Percentiles rank a stretch among this genome's conserved stretches.
These are phyloP conservation scores for Lochmaea capreae DNA, from an alignment of 2,888 invertebrate species.

Conservation along the genomic window DNA sequence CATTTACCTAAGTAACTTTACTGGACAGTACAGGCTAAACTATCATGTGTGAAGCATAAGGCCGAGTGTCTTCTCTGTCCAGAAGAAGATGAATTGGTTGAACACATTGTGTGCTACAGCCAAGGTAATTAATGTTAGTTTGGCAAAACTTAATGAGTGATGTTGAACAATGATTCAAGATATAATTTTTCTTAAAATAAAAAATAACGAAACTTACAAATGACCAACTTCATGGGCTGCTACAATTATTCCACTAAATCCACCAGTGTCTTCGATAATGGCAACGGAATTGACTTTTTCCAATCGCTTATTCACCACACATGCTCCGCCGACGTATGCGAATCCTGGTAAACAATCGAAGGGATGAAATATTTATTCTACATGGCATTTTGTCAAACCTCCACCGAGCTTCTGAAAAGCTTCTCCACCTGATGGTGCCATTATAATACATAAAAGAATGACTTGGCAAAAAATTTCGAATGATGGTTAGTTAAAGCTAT, in stretches of 20 bases:
- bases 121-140: too few species aligned
- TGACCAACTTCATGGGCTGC: constrained; percentile 97
- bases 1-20: too few species aligned
- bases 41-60: too few species aligned
- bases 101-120: too few species aligned
- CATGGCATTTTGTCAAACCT: constrained; percentile 1
- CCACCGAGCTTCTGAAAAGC: constrained; percentile 33
- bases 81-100: too few species aligned
- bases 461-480: neutral
- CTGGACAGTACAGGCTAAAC: too few species aligned
- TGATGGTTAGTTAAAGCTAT: constrained; percentile 9
- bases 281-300: constrained; percentile 97
- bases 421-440: constrained; percentile 24
- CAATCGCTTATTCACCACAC: constrained; percentile 93
- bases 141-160: too few species aligned
- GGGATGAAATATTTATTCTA: constrained; percentile 12
- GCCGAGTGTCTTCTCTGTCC: too few species aligned
- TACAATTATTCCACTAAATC: constrained; percentile 95
- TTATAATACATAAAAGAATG: constrained; percentile 1
- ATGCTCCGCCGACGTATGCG: constrained; percentile 95
- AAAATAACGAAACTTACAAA: constrained; percentile 75
- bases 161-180: too few species aligned
- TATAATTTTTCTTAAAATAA: too few species aligned
- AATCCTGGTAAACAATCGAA: constrained; percentile 74
- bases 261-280: constrained; percentile 96